Base-by-base conservation (phyloP, 2,888 invertebrate genomes). In the Aphidius colemani region DNA sequence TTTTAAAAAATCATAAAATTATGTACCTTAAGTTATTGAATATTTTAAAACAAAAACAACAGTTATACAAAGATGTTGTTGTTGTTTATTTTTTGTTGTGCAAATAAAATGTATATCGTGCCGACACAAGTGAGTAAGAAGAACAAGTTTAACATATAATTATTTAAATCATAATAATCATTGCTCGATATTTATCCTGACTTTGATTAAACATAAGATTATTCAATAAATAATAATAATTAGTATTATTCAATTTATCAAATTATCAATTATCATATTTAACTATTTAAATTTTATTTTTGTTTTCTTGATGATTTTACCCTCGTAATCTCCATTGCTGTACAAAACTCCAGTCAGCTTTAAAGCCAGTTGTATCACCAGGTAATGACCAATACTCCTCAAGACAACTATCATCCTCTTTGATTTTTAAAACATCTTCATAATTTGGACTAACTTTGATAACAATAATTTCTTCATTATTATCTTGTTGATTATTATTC, bases 301-400 rank as follows among this genome's bases (percentile, higher is more conserved):
- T 48, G n/a, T 11, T 11, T 59, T 13, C 13, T 39, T 50, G 3
- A 30, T 30, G 1, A 49, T 62, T 73, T 78, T 83, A 89, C 89
- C 89, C 86, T 82, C 88, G 86, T 46, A 82, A 72, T 75, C 90
- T 85, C 90, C 90, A 90, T 76, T 88, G 88, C 80, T 90, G 90
- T 57, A 90, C 90, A 78, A 89, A 90, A 76, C 90, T 90, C 90
- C 90, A 90, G 78, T 90, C 90, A 68, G 88, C 88, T 69, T 86
- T 83, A 74, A 84, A 81, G 40, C 80, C 85, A 67, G 81, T 83
- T 64, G 79, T 82, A 71, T 84, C 83, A 66, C 83, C 83, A 66
- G 84, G 82, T 75, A 81, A 74, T 53, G 80, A 80, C 79, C 80
- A 78, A 70, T 80, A 78, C 65, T 82, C 81, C 66, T 79, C 80